Conservation (phyloP, 2,797 vertebrate species). For the Cygnus olor region DNA sequence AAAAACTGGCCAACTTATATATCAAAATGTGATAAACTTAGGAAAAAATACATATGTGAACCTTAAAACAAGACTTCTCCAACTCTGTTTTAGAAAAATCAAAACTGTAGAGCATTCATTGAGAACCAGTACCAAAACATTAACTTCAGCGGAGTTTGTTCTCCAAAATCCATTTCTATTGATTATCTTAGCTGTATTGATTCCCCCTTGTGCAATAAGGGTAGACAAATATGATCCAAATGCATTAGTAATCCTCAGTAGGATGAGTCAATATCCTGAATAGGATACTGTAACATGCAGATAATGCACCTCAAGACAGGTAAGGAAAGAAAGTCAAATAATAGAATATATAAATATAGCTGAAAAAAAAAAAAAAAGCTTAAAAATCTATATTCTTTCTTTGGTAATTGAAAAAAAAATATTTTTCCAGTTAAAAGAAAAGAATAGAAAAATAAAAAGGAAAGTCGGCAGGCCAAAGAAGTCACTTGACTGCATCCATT, state of each 20-base stretch:
- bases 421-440: not conserved
- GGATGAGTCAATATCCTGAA: not conserved
- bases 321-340: not conserved
- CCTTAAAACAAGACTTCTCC: not conserved
- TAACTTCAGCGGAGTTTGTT: not conserved
- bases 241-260: not conserved
- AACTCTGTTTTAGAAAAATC: not conserved
- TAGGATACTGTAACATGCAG: not conserved
- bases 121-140: not conserved
- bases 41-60: not conserved
- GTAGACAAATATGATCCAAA: not conserved
- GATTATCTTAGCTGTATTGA: not conserved
- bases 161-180: not conserved
- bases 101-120: not conserved
- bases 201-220: not conserved
- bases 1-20: not conserved
- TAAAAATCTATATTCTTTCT: not conserved
- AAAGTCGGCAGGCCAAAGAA: not conserved
- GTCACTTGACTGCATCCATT: not conserved
- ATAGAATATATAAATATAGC: not conserved
- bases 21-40: not conserved
- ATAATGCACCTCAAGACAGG: rapidly evolving
- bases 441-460: not conserved
- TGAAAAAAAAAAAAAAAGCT: not conserved
- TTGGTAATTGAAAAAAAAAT: not conserved